Conservation (phyloP, 2,888 invertebrate genomes). For the Ariolimax columbianus region DNA sequence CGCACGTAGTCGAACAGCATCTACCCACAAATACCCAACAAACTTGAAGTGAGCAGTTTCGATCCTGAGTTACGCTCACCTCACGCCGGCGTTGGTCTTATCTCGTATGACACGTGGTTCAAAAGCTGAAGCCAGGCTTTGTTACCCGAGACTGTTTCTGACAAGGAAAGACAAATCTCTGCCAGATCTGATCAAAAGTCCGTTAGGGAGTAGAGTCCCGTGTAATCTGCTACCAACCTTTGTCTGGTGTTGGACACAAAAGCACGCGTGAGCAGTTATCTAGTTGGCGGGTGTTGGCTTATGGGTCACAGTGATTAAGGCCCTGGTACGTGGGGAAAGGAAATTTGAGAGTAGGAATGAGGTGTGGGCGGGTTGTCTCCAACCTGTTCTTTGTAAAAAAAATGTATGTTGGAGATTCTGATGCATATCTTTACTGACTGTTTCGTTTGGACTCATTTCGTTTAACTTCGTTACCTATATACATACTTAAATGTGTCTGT, state of each 20-base stretch:
- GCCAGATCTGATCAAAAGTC: conserved; percentile 12
- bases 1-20: too few relatives aligned
- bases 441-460: neutral
- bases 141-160: neutral
- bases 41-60: too few relatives aligned
- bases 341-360: neutral
- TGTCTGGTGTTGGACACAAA: neutral
- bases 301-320: conserved; percentile 10
- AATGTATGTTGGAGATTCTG: too few relatives aligned
- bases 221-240: conserved; percentile 10
- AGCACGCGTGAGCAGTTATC: conserved; percentile 24
- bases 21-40: too few relatives aligned
- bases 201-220: neutral
- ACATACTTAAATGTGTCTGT: too few relatives aligned
- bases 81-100: neutral
- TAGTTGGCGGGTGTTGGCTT: conserved; percentile 19
- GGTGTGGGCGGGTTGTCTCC: neutral
- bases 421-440: neutral
- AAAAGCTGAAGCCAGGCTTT: neutral
- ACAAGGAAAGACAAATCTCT: neutral
- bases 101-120: neutral
- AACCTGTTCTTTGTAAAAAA: neutral
- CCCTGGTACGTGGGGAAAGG: neutral
- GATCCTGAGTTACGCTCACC: too few relatives aligned
- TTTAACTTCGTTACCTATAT: too few relatives aligned